Percentiles rank a stretch among this genome's conserved stretches.
phyloP scores from a whole-genome alignment of 2,888 invertebrate genomes.

The Cephus runcator region DNA sequence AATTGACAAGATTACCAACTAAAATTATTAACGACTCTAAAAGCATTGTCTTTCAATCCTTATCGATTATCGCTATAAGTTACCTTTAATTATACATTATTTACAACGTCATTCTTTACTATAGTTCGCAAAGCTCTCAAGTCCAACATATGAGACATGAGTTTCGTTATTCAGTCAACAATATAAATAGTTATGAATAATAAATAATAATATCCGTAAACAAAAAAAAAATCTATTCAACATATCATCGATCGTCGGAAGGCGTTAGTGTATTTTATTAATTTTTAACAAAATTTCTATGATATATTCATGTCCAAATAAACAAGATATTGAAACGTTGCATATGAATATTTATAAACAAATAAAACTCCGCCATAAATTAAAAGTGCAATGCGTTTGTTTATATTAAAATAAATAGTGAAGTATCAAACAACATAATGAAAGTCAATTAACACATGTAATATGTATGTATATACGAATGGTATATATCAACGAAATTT shows the following conservation, averaged over 20 bases:
- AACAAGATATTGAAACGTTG: background rate
- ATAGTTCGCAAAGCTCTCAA: background rate
- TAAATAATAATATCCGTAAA: background rate
- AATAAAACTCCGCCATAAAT: no score
- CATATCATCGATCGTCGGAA: background rate
- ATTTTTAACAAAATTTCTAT: background rate
- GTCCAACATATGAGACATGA: background rate
- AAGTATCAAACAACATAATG: background rate
- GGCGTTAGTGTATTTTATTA: slow-evolving; percentile 19
- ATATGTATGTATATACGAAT: no score
- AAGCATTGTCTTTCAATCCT: background rate
- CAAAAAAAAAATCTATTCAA: background rate
- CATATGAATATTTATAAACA: background rate
- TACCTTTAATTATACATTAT: background rate
- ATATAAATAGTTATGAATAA: background rate
- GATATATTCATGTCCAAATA: background rate
- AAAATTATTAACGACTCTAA: background rate
- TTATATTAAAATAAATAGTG: background rate
- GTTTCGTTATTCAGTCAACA: background rate
- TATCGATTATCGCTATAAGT: background rate
- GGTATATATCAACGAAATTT: no score
- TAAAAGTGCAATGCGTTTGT: background rate
- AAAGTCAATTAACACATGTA: background rate
- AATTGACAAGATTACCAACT: background rate
- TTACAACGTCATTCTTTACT: background rate